These are phyloP conservation scores for Bovichtus variegatus DNA, from an alignment of 2,797 vertebrate genomes.

Conservation along the genomic window DNA sequence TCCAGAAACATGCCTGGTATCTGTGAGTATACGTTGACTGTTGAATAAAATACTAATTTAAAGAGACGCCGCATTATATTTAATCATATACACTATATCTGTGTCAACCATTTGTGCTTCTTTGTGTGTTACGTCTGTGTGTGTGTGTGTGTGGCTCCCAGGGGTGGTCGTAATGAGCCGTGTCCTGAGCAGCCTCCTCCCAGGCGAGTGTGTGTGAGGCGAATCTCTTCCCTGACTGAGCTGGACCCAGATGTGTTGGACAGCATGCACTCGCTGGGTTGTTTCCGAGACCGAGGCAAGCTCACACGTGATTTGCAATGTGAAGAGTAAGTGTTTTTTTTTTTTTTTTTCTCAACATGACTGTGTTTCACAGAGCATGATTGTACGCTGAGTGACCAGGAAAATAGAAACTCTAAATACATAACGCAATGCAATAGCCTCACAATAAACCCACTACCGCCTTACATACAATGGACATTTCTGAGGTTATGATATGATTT, in stretches of 20 bases:
- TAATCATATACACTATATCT: neutral
- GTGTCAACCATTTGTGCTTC: constrained; percentile 12
- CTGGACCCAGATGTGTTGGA: constrained; percentile 95
- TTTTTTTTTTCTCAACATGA: neutral
- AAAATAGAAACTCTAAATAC: neutral
- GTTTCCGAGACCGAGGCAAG: constrained; percentile 92
- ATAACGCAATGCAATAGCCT: neutral
- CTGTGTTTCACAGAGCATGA: neutral
- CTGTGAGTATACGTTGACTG: constrained; percentile 86
- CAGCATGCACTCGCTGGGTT: constrained; percentile 95
- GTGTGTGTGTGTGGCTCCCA: constrained; percentile 55
- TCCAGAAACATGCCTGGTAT: constrained; percentile 96
- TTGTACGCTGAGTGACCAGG: neutral
- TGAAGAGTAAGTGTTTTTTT: constrained; percentile 87
- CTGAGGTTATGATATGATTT: neutral
- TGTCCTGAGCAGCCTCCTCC: constrained; percentile 91
- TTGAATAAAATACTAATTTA: neutral
- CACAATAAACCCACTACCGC: neutral
- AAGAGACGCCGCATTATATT: constrained; percentile 6
- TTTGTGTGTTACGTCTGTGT: neutral
- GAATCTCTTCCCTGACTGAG: constrained; percentile 90
- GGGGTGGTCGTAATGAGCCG: constrained; percentile 91
- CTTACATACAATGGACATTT: neutral
- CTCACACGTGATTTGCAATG: constrained; percentile 93
- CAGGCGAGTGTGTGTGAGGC: constrained; percentile 90